Evolutionary conservation across 2,888 invertebrate genomes (phyloP).

Genomic region (Aleiodes testaceus): DNA sequence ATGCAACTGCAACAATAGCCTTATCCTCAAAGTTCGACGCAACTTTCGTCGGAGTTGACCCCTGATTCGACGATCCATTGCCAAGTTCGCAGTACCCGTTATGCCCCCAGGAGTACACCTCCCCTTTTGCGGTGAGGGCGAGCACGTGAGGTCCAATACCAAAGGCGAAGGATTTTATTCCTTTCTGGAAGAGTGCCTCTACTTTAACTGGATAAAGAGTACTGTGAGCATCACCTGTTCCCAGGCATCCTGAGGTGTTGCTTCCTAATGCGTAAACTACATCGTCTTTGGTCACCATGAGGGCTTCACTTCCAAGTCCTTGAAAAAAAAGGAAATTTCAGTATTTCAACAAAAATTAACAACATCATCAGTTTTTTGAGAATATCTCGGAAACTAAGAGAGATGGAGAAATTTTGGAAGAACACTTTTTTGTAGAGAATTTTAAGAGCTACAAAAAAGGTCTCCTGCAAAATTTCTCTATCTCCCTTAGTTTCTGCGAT

Average conservation of each 20-base stretch:
- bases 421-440: not conserved
- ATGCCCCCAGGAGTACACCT: conserved; percentile 77
- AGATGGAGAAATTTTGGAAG: too few species aligned
- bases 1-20: conserved; percentile 75
- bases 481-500: not conserved
- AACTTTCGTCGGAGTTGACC: conserved; percentile 73
- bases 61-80: conserved; percentile 76
- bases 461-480: too few species aligned
- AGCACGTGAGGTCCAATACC: conserved; percentile 78
- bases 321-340: too few species aligned
- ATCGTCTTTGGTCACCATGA: conserved; percentile 76
- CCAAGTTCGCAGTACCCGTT: conserved; percentile 77
- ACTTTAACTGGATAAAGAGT: conserved; percentile 75
- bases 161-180: conserved; percentile 75
- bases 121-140: conserved; percentile 75
- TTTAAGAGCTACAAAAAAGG: conserved; percentile 16
- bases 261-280: conserved; percentile 77
- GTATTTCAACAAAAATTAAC: too few species aligned
- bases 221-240: conserved; percentile 74
- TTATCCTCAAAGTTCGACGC: conserved; percentile 72
- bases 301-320: conserved; percentile 75
- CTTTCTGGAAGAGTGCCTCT: conserved; percentile 74
- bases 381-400: too few species aligned
- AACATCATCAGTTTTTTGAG: too few species aligned
- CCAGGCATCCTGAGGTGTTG: conserved; percentile 76